These are phyloP conservation scores for Emys orbicularis DNA, from an alignment of 2,797 vertebrate species.

Conservation along the genomic window DNA sequence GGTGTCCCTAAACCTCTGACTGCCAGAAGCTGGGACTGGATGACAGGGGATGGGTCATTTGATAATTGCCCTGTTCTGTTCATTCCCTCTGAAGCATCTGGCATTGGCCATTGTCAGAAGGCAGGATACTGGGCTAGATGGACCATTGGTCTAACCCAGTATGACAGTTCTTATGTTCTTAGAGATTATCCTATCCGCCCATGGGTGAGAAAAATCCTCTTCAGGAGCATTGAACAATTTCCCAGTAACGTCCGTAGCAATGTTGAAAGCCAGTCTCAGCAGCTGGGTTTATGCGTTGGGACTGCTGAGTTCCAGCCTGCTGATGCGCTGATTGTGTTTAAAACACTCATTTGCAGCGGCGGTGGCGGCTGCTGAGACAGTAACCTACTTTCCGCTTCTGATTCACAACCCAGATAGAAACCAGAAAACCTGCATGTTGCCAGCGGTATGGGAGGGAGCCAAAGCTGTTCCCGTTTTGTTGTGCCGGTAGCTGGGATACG, in stretches of 20 bases:
- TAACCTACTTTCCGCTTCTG: slow-evolving; percentile 53
- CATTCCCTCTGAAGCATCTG: neutral
- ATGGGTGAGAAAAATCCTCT: neutral
- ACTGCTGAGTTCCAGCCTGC: neutral
- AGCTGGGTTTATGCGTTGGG: too few species aligned
- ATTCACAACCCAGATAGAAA: slow-evolving; percentile 14
- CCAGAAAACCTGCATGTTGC: neutral
- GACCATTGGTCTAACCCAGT: neutral
- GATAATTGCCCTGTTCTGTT: neutral
- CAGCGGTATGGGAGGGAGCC: neutral
- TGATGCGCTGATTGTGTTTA: neutral
- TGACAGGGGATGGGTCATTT: neutral
- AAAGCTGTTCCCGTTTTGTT: neutral
- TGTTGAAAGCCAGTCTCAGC: neutral
- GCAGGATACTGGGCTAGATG: neutral
- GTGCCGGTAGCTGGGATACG: neutral
- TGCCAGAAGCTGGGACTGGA: neutral
- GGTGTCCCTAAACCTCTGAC: neutral
- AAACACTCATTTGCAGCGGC: neutral
- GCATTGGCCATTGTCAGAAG: neutral
- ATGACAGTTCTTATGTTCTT: neutral
- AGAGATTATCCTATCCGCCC: neutral
- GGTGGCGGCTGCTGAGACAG: neutral
- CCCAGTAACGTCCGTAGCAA: neutral
- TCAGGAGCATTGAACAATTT: too few species aligned